These are phyloP conservation scores for Stichopus chloronotus DNA, from an alignment of 35 echinoderm and acorn worm genomes.

Conservation along the genomic window DNA sequence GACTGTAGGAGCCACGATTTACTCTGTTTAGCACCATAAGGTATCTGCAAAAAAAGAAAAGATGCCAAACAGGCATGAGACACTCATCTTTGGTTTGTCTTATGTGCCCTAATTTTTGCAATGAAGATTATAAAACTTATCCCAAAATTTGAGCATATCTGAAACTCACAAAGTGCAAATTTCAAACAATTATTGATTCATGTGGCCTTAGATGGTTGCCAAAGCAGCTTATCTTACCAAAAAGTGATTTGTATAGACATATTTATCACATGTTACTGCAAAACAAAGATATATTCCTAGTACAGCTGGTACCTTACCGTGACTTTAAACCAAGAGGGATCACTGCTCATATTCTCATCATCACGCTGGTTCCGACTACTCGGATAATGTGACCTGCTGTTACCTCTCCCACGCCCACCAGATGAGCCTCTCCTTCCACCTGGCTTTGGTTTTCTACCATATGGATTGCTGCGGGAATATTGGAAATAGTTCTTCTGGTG, in stretches of 20 bases:
- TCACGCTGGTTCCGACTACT: neutral
- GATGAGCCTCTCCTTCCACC: neutral
- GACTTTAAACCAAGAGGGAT: slow-evolving; percentile 12
- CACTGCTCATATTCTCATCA: neutral
- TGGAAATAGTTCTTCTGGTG: neutral
- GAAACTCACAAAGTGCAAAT: neutral
- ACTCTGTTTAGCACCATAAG: slow-evolving; percentile 50
- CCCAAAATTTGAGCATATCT: neutral
- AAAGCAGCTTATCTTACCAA: neutral
- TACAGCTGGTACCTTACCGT: neutral
- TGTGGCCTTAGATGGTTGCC: neutral
- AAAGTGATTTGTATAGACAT: neutral
- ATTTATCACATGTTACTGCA: neutral
- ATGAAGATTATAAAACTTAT: too few species aligned
- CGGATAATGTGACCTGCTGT: neutral
- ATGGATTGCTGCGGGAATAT: slow-evolving; percentile 41
- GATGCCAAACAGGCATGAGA: neutral
- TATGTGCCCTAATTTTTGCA: neutral
- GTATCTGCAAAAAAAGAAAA: slow-evolving; percentile 35
- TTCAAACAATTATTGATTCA: neutral
- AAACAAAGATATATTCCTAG: neutral
- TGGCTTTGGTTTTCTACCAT: slow-evolving; percentile 37
- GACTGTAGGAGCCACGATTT: slow-evolving; percentile 46
- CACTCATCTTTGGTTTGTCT: neutral
- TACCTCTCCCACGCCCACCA: neutral